Evolutionary conservation across 2,888 invertebrate genomes (phyloP).

Genomic region (Ichneumoninae sp.): DNA sequence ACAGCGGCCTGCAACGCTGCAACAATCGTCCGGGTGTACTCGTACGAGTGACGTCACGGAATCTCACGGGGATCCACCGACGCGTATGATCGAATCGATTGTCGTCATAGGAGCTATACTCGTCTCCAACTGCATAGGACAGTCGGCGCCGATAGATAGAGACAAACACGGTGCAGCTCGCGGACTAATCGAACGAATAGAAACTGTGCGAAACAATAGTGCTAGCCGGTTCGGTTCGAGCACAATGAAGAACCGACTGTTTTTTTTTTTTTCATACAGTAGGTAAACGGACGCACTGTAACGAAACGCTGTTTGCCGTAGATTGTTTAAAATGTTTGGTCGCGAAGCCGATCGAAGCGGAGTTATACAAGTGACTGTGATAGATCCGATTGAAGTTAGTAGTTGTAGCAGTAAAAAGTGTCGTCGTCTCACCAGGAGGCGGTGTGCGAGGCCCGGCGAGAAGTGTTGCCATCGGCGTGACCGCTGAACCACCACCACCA

Average conservation of each 20-base stretch:
- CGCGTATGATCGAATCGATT: slow-evolving; percentile 21
- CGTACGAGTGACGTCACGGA: slow-evolving; percentile 58
- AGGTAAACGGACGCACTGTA: background rate
- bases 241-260: slow-evolving; percentile 9
- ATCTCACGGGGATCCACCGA: slow-evolving; percentile 35
- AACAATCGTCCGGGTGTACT: slow-evolving; percentile 69
- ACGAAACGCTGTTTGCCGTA: background rate
- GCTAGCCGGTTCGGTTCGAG: background rate
- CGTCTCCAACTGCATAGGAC: background rate
- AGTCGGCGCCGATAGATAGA: background rate
- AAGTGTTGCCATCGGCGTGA: slow-evolving; percentile 37
- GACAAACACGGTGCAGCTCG: background rate
- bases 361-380: background rate
- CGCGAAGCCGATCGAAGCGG: background rate
- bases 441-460: background rate
- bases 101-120: slow-evolving; percentile 4
- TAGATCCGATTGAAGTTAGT: background rate
- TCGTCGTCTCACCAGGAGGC: slow-evolving; percentile 33
- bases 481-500: background rate
- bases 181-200: background rate
- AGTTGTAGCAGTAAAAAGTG: background rate
- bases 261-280: background rate
- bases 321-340: background rate
- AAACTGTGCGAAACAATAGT: background rate
- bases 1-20: slow-evolving; percentile 69